These are phyloP conservation scores for Diachrysia chrysitis DNA, from an alignment of 2,888 invertebrate species.

Conservation along the genomic window DNA sequence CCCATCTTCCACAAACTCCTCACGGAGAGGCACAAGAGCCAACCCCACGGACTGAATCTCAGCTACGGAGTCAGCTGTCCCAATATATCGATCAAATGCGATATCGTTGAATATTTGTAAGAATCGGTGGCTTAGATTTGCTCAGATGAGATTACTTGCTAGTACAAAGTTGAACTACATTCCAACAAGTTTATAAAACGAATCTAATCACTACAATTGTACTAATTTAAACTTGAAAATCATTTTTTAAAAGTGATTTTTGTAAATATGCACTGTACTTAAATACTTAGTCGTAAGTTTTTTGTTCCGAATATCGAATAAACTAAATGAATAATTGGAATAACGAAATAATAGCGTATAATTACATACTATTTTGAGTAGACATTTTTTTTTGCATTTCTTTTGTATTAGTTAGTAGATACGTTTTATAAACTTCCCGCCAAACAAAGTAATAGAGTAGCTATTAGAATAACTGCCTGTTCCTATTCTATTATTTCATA, in stretches of 20 bases:
- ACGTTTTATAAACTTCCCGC: constrained; percentile 18
- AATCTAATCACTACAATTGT: not conserved
- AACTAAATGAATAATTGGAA: not conserved
- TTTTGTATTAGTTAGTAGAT: too few species aligned
- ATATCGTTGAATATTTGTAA: constrained; percentile 98
- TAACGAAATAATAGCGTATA: too few species aligned
- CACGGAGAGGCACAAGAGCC: constrained; percentile 93
- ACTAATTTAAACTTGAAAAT: not conserved
- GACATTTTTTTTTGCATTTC: not conserved
- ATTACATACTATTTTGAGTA: not conserved
- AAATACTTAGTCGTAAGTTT: not conserved
- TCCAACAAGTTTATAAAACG: constrained; percentile 1
- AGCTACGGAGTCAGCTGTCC: constrained; percentile 96
- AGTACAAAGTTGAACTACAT: not conserved
- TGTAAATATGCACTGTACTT: not conserved
- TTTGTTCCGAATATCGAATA: not conserved
- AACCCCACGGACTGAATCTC: constrained; percentile 91
- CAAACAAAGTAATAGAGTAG: constrained; percentile 8
- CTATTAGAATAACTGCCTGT: constrained; percentile 16
- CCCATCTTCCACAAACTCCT: constrained; percentile 98
- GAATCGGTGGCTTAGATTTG: not conserved
- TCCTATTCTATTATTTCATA: constrained; percentile 6
- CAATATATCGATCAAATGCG: constrained; percentile 98
- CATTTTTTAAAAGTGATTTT: constrained; percentile 3
- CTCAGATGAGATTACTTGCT: constrained; percentile 7